Evolutionary conservation across 2,797 vertebrate species (phyloP).

Genomic region (Harpagifer antarcticus): DNA sequence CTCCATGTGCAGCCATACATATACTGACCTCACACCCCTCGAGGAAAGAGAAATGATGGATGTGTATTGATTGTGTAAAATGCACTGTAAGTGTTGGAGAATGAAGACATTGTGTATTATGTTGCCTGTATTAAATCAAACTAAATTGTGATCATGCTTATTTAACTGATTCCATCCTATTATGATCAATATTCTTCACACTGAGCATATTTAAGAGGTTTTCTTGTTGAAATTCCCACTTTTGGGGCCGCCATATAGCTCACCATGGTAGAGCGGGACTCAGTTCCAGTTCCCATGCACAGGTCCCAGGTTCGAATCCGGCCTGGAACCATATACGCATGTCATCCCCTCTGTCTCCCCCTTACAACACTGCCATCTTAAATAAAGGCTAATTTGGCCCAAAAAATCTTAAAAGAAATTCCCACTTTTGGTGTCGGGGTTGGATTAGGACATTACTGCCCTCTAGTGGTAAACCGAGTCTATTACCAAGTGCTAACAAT

Average conservation of each 20-base stretch:
- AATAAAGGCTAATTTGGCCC: too few relatives aligned
- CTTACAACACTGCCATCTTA: too few relatives aligned
- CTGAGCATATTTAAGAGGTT: not conserved
- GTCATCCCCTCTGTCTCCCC: too few relatives aligned
- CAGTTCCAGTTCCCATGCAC: too few relatives aligned
- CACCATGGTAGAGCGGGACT: too few relatives aligned
- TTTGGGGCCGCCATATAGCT: not conserved
- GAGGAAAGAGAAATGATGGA: slow-evolving; percentile 20
- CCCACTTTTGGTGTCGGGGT: not conserved
- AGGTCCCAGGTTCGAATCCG: too few relatives aligned
- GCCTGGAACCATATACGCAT: too few relatives aligned
- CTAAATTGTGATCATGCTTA: slow-evolving; percentile 9
- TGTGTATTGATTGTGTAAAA: slow-evolving; percentile 45
- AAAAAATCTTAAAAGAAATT: not conserved
- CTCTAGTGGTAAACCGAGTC: slow-evolving; percentile 55
- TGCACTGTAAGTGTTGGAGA: not conserved
- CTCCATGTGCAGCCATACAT: slow-evolving; percentile 37
- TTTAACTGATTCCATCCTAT: slow-evolving; percentile 8
- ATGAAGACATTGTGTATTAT: slow-evolving; percentile 8
- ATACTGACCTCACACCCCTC: slow-evolving; percentile 13
- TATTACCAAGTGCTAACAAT: not conserved
- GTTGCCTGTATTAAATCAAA: not conserved
- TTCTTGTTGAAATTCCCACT: slow-evolving; percentile 12
- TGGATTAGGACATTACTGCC: slow-evolving; percentile 48
- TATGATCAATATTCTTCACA: slow-evolving; percentile 3